Evolutionary conservation across 2,113 vertebrate species (phyloP), one percentile per base, ranked within the genome.

Genomic region (Burhinus oedicnemus): DNA sequence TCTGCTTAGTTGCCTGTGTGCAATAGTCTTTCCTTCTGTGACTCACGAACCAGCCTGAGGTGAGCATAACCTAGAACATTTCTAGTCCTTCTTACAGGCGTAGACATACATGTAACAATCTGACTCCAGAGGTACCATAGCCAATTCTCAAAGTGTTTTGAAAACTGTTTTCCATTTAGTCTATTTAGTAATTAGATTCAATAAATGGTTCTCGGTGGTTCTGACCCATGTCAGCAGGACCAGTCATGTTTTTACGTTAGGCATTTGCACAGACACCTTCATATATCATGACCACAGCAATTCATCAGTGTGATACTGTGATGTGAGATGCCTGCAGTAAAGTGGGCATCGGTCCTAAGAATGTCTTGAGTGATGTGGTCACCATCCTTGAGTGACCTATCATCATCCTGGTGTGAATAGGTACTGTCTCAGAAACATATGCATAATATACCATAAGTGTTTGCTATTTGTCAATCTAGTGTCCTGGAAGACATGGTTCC

Each of bases 401-500:
- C 51, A 49, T 93, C 34, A 44, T 72, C 60, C 44, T 74, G 7
- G 21, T 3, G 7, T 55, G 75, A 84, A 79, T 40, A 90, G 42
- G 23, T 40, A 36, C 15, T 54, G 26, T 32, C 32, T 90, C 68
- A 81, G 77, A 93, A 86, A 72, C 49, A 26, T 18, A 76, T 51
- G 20, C 16, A 29, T 86, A 79, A 69, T 80, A 55, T 32, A 26
- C 38, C 2, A 1, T 64, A 60, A 90, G 19, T 0, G 0, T 20
- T 54, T 84, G 30, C 65, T 85, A 18, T 81, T 55, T 86, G 55
- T 91, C 19, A 57, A 1, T 36, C 38, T 49, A 34, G 30, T 61
- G 34, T 79, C 18, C n/a, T 36, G 61, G 47, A 88, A 91, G 55
- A 85, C 44, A 74, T 42, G 14, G 11, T 75, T 77, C 75, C 42